phyloP scores from a whole-genome alignment of 1,140 invertebrate genomes.

The Aporrectodea caliginosa region DNA sequence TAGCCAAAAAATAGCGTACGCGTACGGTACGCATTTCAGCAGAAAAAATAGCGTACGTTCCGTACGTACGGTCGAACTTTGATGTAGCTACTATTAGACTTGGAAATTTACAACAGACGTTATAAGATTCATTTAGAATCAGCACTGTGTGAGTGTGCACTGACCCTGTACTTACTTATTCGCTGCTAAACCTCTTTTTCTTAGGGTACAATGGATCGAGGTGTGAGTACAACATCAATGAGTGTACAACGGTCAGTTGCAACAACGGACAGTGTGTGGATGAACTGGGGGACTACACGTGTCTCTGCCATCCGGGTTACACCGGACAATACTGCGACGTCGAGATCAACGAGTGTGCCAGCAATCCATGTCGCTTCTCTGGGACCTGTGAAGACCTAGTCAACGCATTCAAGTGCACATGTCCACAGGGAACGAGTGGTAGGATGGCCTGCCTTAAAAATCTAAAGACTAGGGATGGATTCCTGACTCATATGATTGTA shows the following conservation, averaged over 20 bases:
- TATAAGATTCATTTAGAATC: too few relatives aligned
- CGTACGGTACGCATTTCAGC: too few relatives aligned
- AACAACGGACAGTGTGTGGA: constrained; percentile 42
- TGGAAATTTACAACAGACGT: too few relatives aligned
- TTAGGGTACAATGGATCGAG: neutral
- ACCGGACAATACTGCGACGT: constrained; percentile 45
- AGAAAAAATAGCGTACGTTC: too few relatives aligned
- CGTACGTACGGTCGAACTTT: too few relatives aligned
- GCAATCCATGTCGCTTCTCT: constrained; percentile 22
- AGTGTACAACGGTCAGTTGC: constrained; percentile 34
- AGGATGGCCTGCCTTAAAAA: neutral
- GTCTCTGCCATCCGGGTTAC: constrained; percentile 44
- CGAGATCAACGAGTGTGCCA: constrained; percentile 19
- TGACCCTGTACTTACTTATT: too few relatives aligned
- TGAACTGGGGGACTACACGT: constrained; percentile 42
- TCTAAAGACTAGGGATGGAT: neutral
- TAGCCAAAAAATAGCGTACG: too few relatives aligned
- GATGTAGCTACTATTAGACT: too few relatives aligned
- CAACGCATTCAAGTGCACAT: constrained; percentile 7
- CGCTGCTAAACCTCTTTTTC: too few relatives aligned
- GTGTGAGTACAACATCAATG: constrained; percentile 27
- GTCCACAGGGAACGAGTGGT: constrained; percentile 8
- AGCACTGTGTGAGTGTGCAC: too few relatives aligned
- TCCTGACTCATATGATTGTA: too few relatives aligned
- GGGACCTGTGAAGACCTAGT: constrained; percentile 4